Evolutionary conservation across 2,888 invertebrate genomes (phyloP), one percentile per base, ranked within the genome.

Genomic region (Himalopsyche kuldschensis): DNA sequence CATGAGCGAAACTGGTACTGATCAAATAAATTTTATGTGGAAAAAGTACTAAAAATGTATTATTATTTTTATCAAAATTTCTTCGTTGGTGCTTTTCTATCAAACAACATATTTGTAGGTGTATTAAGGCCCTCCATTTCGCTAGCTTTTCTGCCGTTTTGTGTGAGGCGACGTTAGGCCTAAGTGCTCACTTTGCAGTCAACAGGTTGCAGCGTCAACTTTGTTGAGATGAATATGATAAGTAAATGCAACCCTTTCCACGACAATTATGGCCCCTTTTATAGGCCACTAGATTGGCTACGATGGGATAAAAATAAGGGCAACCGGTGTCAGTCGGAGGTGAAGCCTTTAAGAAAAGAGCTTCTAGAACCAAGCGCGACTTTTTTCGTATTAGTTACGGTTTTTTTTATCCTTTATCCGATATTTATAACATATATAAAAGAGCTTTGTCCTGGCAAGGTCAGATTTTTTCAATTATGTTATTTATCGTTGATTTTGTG

Each of bases 171-270:
- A 63, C n/a, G 6, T 63, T n/a, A 24, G 24, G n/a, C 24, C 10
- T 63, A 11, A 63, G 63, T 63, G 63, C 63, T 6, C 63, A 63
- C 63, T 63, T 63, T 8, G n/a, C 46, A 63, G 78, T 78, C 82
- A 82, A 78, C 82, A 82, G 82, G 82, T 82, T 79, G n/a, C 69
- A 11, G 76, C 69, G 78, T 63, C 63, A 30, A 46, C 75, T 46
- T 17, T 24, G n/a, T 31, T n/a, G n/a, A 55, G 82, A 78, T 82
- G 63, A 24, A 63, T 63, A 63, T 63, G 63, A 63, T 63, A 82
- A 82, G 82, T 77, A 47, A 76, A 76, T 46, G 24, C 69, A 80
- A 47, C 81, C 81, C 77, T 41, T 46, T 76, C n/a, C 41, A n/a
- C 63, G 78, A 32, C 78, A 78, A 82, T 82, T 82, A 69, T 41